Evolutionary conservation across 2,888 invertebrate genomes (phyloP).

Genomic region (Catocala fraxini): DNA sequence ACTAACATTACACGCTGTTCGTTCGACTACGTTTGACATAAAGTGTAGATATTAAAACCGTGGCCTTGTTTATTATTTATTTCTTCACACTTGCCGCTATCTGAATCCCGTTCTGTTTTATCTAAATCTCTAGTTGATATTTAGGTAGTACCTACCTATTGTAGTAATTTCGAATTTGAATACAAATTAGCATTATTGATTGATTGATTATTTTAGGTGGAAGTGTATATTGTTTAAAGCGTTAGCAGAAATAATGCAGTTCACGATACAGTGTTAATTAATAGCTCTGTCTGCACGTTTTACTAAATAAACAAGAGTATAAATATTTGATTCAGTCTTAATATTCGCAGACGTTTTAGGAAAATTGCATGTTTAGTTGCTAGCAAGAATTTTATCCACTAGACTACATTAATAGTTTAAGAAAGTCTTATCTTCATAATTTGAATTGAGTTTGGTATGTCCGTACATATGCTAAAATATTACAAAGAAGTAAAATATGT

Average conservation of each 20-base stretch:
- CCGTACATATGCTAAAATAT: too few relatives aligned
- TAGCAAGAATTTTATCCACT: too few relatives aligned
- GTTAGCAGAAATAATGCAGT: slow-evolving; percentile 5
- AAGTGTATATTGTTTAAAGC: neutral
- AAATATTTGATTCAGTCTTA: too few relatives aligned
- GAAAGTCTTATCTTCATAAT: too few relatives aligned
- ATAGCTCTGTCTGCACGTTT: slow-evolving; percentile 8
- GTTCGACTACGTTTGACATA: slow-evolving; percentile 24
- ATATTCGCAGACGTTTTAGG: neutral
- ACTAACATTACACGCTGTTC: slow-evolving; percentile 26
- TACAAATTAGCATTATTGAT: too few relatives aligned
- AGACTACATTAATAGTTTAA: too few relatives aligned
- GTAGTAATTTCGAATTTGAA: neutral
- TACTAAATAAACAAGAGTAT: slow-evolving; percentile 2
- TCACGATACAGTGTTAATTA: slow-evolving; percentile 3
- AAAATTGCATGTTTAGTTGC: neutral
- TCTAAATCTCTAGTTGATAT: slow-evolving; percentile 7
- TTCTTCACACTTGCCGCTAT: slow-evolving; percentile 11
- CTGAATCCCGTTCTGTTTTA: slow-evolving; percentile 7
- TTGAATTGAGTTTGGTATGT: too few relatives aligned
- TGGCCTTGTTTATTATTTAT: slow-evolving; percentile 34
- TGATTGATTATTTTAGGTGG: neutral
- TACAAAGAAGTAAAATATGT: too few relatives aligned
- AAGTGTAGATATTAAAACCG: slow-evolving; percentile 13
- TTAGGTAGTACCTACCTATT: neutral